Conservation (phyloP, 2,113 vertebrate genomes). For the Pedetes capensis region DNA sequence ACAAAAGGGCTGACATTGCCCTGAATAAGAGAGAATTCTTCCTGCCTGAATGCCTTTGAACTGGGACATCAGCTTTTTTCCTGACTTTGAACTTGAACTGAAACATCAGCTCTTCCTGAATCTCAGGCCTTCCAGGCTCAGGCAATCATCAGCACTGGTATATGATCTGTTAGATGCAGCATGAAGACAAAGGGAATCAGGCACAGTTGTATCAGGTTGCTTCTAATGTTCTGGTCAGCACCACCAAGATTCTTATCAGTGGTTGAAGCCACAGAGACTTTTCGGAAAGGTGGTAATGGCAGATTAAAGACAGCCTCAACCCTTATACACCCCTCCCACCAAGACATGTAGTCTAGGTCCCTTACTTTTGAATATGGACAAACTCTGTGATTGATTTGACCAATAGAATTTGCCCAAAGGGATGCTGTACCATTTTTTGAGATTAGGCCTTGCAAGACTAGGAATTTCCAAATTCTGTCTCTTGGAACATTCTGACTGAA, state of each 20-base stretch:
- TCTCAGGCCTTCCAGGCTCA: neutral
- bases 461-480: neutral
- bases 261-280: neutral
- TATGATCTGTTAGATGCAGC: neutral
- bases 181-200: neutral
- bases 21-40: neutral
- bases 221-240: neutral
- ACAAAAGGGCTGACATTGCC: neutral
- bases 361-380: neutral
- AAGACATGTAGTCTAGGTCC: neutral
- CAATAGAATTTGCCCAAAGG: neutral
- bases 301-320: neutral
- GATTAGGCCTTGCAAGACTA: neutral
- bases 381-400: neutral
- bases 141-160: neutral
- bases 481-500: neutral
- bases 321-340: neutral
- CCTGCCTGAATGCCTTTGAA: neutral
- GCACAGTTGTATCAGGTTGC: neutral
- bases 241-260: neutral
- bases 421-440: neutral
- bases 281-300: rapidly evolving
- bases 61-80: neutral
- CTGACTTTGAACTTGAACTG: neutral
- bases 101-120: neutral